A percentile compares a stretch with the other conserved stretches of the same genome.
These are phyloP conservation scores for Epirrita christyi DNA, from an alignment of 2,888 invertebrate species.

Conservation along the genomic window DNA sequence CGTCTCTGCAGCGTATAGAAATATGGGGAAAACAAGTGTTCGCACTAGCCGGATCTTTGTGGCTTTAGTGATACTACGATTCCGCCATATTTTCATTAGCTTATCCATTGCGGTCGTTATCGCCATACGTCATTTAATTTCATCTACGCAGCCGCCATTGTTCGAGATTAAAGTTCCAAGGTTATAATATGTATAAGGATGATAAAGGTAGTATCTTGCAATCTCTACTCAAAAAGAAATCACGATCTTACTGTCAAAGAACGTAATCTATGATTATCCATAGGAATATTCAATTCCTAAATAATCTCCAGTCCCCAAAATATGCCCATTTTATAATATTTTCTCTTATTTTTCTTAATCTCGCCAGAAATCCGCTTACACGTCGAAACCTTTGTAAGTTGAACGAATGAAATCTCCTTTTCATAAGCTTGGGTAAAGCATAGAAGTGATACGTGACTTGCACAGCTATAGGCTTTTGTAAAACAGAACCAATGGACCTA, in stretches of 20 bases:
- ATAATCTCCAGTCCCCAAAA: constrained; percentile 47
- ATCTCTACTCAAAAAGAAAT: constrained; percentile 23
- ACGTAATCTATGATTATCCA: constrained; percentile 47
- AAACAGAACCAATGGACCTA: constrained; percentile 2
- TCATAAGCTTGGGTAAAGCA: constrained; percentile 19
- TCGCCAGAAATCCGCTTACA: constrained; percentile 63
- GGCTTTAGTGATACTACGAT: too few relatives aligned
- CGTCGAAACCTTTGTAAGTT: constrained; percentile 59
- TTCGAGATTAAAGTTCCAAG: too few relatives aligned
- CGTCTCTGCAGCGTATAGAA: too few relatives aligned
- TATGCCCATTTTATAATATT: constrained; percentile 53
- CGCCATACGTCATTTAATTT: too few relatives aligned
- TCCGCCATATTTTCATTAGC: too few relatives aligned
- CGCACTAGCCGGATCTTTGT: too few relatives aligned
- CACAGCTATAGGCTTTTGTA: neutral
- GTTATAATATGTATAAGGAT: too few relatives aligned
- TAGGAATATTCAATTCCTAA: constrained; percentile 48
- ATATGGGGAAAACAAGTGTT: too few relatives aligned
- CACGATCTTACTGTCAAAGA: constrained; percentile 31
- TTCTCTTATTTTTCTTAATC: constrained; percentile 63
- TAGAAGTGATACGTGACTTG: constrained; percentile 1
- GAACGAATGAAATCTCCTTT: constrained; percentile 58
- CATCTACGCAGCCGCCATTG: too few relatives aligned
- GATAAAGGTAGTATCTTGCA: neutral
- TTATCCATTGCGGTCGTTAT: too few relatives aligned